Evolutionary conservation across 2,797 vertebrate genomes (phyloP).

Genomic region (Esox lucius): DNA sequence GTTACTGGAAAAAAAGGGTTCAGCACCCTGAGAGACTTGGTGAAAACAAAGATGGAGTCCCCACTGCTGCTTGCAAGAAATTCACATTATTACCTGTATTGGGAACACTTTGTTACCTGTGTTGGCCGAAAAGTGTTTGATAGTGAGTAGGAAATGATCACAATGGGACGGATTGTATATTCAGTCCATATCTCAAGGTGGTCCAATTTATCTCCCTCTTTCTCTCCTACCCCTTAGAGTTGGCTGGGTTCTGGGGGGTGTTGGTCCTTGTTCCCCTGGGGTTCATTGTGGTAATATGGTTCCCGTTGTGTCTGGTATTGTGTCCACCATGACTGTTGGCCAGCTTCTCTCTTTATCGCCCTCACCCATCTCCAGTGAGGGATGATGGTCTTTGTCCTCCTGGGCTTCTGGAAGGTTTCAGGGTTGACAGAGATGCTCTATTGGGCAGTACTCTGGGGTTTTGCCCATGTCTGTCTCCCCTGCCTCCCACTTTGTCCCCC

Average conservation of each 20-base stretch:
- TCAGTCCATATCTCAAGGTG: too few relatives aligned
- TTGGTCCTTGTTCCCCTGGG: background rate
- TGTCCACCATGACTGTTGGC: background rate
- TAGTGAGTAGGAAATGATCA: too few relatives aligned
- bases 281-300: background rate
- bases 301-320: background rate
- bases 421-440: background rate
- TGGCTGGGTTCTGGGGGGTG: background rate
- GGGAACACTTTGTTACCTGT: too few relatives aligned
- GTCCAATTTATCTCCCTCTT: slow-evolving; percentile 13
- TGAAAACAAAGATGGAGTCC: background rate
- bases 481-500: slow-evolving; percentile 62
- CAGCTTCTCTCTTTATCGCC: background rate
- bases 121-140: too few relatives aligned
- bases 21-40: background rate
- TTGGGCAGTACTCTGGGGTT: slow-evolving; percentile 38
- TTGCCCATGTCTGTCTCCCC: slow-evolving; percentile 60
- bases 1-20: background rate
- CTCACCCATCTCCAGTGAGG: slow-evolving; percentile 1
- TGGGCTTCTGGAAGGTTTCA: background rate
- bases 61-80: too few relatives aligned
- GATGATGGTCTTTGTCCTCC: background rate
- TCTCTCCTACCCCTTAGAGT: slow-evolving; percentile 2
- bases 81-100: too few relatives aligned
- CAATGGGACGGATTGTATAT: too few relatives aligned